Evolutionary conservation across 2,797 vertebrate genomes (phyloP), one percentile per base, ranked within the genome.

Genomic region (Pempheris klunzingeri): DNA sequence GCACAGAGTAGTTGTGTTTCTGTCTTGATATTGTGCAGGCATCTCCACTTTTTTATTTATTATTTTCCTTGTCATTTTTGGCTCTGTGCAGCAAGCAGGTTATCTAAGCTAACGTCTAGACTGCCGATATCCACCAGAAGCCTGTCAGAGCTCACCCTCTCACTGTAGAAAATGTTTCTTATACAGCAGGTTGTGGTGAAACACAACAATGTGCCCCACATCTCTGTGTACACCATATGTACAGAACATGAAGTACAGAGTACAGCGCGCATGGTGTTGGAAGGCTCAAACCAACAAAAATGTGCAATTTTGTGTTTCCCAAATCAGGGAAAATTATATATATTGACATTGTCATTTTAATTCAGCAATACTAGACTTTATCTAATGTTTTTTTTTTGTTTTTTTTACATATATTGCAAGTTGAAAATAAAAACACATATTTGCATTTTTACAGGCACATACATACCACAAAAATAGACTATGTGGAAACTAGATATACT

Each of bases 381-480:
- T 89, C 91, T 95, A 93, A 90, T 89, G 87, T 89, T 81, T 87
- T 75, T 81, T 87, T 75, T 74, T 26, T 82, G 43, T 79, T 76
- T 82, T 18, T 75, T 55, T 46, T 92, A 93, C 91, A 94, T 90
- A 95, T 92, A 93, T 96, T 95, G 94, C 94, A 93, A 91, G 91
- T 93, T 92, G 77, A 88, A 93, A 93, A 93, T 90, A 93, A 94
- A 91, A 92, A 92, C 92, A 93, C 90, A 83, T 90, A 90, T 94
- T 91, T 93, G 95, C 92, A 92, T 94, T 94, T 94, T 91, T 94
- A 95, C 92, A 94, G 94, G 93, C 93, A 95, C 93, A 89, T 92
- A 93, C 92, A 94, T 92, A 95, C 90, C 93, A 95, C 94, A 94
- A 94, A 94, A 94, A 94, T 93, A 94, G 93, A 95, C 94, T 93